phyloP scores from a whole-genome alignment of 2,797 vertebrate genomes.

The Tragelaphus eurycerus region DNA sequence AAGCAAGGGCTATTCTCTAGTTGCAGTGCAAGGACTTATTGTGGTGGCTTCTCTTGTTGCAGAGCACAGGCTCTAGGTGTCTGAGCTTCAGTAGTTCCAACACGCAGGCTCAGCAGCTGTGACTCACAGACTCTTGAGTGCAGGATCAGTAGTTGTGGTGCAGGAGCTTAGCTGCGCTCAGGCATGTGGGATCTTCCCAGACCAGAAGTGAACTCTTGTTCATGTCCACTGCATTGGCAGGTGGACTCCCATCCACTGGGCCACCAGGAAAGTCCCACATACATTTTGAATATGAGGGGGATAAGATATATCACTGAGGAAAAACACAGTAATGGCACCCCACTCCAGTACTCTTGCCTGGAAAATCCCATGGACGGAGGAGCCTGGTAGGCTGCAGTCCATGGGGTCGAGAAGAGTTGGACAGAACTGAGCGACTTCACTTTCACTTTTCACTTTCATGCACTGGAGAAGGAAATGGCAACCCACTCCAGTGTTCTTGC shows the following conservation, averaged over 20 bases:
- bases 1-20: background rate
- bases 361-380: too few species aligned
- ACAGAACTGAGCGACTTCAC: too few species aligned
- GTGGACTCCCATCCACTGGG: background rate
- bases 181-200: background rate
- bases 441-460: too few species aligned
- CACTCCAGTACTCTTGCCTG: too few species aligned
- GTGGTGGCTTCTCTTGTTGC: background rate
- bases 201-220: accelerated
- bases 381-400: too few species aligned
- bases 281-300: background rate
- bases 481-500: too few species aligned
- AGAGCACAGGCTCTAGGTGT: background rate
- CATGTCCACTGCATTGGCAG: background rate
- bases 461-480: too few species aligned
- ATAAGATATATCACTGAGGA: background rate
- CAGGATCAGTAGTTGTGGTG: accelerated
- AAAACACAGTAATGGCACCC: background rate
- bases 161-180: background rate
- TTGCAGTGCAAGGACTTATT: accelerated
- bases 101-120: background rate
- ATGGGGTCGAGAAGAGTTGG: too few species aligned
- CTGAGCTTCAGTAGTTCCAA: background rate
- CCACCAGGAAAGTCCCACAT: background rate
- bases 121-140: background rate